Base-by-base conservation (phyloP, 2,113 vertebrate genomes). In the Epinephelus moara region DNA sequence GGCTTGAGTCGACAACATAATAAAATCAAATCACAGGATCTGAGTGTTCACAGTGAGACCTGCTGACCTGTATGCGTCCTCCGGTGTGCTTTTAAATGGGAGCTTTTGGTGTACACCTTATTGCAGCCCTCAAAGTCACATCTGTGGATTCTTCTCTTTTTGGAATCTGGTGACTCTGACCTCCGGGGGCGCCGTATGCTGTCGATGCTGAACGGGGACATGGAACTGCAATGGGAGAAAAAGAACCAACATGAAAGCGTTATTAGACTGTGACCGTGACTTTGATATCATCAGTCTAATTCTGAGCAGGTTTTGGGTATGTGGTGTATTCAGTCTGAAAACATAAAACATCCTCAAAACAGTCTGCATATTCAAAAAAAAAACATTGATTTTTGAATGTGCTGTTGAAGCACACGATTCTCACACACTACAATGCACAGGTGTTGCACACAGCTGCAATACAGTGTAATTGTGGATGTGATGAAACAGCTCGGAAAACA, bases 51-150 rank as follows among this genome's bases (percentile, higher is more conserved):
- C 2, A 11, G 3, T 17, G 11, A 10, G 49, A 25, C 42, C 37
- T 11, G 60, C 92, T 90, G 89, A 99, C 98, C 98, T 95, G 98
- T 99, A 66, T 99, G 98, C 13, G 98, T 99, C 93, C 98, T 96
- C 90, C 99, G 93, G 89, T 99, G 99, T 92, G 99, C 99, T 95
- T 99, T 99, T 96, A 99, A 94, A 91, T 99, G 99, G 84, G 99
- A 99, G 91, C 99, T 99, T 95, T 99, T 99, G 69, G 99, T 99
- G 94, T 99, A 99, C 1, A 99, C 99, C 92, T 99, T 99, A 96
- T 99, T 99, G 96, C 98, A 99, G 82, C 99, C 99, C 85, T 99
- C 97, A 81, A 99, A 99, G 94, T 99, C 99, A 94, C 99, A 99
- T 89, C 98, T 95, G 94, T 99, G 99, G 94, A 99, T 99, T 85